phyloP scores from a whole-genome alignment of 1,140 invertebrate species.

The Psix sp. region DNA sequence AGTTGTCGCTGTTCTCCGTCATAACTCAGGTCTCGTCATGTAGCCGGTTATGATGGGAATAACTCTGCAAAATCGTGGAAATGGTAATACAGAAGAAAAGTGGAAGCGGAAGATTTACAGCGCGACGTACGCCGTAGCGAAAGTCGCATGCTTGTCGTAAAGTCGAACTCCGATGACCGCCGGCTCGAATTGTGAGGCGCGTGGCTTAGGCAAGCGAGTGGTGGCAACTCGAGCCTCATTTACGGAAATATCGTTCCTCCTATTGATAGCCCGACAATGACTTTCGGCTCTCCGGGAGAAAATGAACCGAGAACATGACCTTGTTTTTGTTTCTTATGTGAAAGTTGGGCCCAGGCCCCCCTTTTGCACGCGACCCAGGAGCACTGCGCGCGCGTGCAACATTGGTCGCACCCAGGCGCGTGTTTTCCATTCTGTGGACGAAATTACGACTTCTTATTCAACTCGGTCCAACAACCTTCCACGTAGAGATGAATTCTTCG shows the following conservation, averaged over 20 bases:
- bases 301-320: constrained; percentile 14
- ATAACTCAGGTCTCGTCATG: constrained; percentile 14
- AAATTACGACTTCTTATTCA: constrained; percentile 55
- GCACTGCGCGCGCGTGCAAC: constrained; percentile 42
- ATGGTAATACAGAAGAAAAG: constrained; percentile 1
- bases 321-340: constrained; percentile 35
- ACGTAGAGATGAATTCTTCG: constrained; percentile 17
- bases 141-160: constrained; percentile 29
- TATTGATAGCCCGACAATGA: constrained; percentile 11
- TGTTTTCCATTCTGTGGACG: constrained; percentile 50
- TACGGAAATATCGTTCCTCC: constrained; percentile 4
- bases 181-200: constrained; percentile 20
- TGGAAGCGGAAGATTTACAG: constrained; percentile 29
- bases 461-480: constrained; percentile 21
- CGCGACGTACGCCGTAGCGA: constrained; percentile 30
- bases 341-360: constrained; percentile 29
- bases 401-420: constrained; percentile 24
- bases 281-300: too few relatives aligned
- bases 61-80: constrained; percentile 27
- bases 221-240: constrained; percentile 8
- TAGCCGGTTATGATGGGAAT: constrained; percentile 17
- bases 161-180: constrained; percentile 13
- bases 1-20: constrained; percentile 10
- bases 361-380: constrained; percentile 44
- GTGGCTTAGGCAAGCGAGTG: constrained; percentile 21